These are phyloP conservation scores for Pluvialis apricaria DNA, from an alignment of 2,113 vertebrate genomes.

Conservation along the genomic window DNA sequence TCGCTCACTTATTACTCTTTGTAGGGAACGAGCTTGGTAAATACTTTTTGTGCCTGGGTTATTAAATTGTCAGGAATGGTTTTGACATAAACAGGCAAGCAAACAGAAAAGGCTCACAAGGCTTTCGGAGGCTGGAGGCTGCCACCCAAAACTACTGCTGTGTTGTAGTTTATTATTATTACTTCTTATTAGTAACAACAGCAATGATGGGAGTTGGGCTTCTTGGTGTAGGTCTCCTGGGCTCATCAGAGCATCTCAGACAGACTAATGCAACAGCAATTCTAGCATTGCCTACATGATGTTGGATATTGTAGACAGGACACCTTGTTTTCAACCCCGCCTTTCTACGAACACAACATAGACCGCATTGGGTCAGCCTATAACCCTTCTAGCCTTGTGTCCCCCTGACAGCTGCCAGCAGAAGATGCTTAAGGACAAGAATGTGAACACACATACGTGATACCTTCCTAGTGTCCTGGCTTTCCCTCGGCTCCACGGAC, in stretches of 20 bases:
- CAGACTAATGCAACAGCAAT: neutral
- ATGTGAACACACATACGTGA: accelerated
- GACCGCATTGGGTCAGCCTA: neutral
- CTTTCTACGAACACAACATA: neutral
- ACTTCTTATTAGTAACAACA: neutral
- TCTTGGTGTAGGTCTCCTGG: neutral
- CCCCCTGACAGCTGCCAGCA: neutral
- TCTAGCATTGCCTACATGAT: accelerated
- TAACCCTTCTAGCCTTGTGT: neutral
- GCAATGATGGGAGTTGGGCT: neutral
- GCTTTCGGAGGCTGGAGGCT: neutral
- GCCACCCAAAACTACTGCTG: neutral
- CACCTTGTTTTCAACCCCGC: neutral
- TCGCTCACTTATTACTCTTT: neutral
- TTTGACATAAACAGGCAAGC: neutral
- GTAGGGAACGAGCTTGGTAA: neutral
- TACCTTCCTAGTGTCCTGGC: neutral
- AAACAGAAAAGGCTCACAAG: neutral
- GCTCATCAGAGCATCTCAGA: neutral
- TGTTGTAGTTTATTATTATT: neutral
- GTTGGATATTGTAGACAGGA: neutral
- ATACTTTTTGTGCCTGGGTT: neutral
- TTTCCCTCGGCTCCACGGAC: accelerated
- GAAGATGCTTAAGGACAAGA: neutral
- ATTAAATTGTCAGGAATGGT: conserved; percentile 13